Percentiles rank a stretch among this genome's conserved stretches.
phyloP scores from a whole-genome alignment of 2,888 invertebrate species.

The Plagiodera versicolora region DNA sequence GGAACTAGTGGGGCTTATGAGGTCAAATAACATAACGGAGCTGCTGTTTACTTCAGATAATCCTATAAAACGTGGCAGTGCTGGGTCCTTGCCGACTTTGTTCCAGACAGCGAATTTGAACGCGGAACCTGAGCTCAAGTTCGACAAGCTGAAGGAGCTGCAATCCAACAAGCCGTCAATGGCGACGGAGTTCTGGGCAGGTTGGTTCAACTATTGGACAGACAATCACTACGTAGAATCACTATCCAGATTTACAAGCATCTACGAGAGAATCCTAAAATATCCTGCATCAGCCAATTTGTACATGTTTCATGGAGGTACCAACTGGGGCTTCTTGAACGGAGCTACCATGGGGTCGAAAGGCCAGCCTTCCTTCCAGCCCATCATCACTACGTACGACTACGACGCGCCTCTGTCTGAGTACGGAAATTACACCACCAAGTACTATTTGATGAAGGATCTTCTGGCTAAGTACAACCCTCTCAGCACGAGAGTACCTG shows the following conservation, averaged over 20 bases:
- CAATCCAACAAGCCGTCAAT: slow-evolving; percentile 59
- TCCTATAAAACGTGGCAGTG: slow-evolving; percentile 33
- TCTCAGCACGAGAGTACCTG: slow-evolving; percentile 44
- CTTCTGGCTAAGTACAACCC: slow-evolving; percentile 49
- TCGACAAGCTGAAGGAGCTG: slow-evolving; percentile 52
- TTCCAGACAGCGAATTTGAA: slow-evolving; percentile 61
- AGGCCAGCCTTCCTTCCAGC: slow-evolving; percentile 39
- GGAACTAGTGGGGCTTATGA: slow-evolving; percentile 50
- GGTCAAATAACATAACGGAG: slow-evolving; percentile 50
- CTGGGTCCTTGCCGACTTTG: slow-evolving; percentile 38
- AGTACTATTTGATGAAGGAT: slow-evolving; percentile 64
- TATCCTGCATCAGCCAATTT: slow-evolving; percentile 69
- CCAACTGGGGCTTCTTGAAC: slow-evolving; percentile 79
- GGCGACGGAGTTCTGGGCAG: slow-evolving; percentile 65
- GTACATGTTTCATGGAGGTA: slow-evolving; percentile 92
- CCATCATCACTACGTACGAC: slow-evolving; percentile 50
- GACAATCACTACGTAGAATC: slow-evolving; percentile 43
- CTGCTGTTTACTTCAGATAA: slow-evolving; percentile 59
- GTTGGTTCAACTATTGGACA: slow-evolving; percentile 65
- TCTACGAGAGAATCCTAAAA: slow-evolving; percentile 42
- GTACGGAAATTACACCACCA: slow-evolving; percentile 84
- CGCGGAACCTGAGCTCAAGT: slow-evolving; percentile 47
- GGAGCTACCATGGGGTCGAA: not conserved
- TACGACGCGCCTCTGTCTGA: slow-evolving; percentile 89
- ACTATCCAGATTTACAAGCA: slow-evolving; percentile 36